Percentiles rank a stretch among this genome's conserved stretches.
phyloP scores from a whole-genome alignment of 2,113 vertebrate genomes.

The Hepsetus odoe region DNA sequence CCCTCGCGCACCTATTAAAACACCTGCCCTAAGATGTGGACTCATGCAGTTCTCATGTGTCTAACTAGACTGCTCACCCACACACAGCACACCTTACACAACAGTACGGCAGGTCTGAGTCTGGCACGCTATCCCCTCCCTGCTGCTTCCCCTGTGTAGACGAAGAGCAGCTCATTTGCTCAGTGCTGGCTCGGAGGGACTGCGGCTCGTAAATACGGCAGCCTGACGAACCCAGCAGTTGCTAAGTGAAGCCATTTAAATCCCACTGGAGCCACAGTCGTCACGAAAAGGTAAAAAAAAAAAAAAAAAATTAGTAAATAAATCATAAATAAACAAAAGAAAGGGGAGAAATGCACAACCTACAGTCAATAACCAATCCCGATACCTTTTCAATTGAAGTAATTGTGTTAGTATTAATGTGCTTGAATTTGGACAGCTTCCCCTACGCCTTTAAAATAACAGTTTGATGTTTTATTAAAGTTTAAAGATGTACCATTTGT shows the following conservation, averaged over 20 bases:
- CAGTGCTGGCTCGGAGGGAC: slow-evolving; percentile 25
- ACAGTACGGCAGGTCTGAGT: not conserved
- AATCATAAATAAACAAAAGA: not conserved
- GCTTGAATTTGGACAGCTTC: too few relatives aligned
- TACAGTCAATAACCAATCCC: too few relatives aligned
- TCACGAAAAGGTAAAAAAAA: not conserved
- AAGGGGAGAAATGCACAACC: too few relatives aligned
- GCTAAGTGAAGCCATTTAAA: slow-evolving; percentile 12
- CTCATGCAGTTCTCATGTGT: not conserved
- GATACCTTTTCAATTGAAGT: too few relatives aligned
- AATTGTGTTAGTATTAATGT: too few relatives aligned
- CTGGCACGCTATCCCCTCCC: slow-evolving; percentile 36
- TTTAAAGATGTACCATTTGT: too few relatives aligned
- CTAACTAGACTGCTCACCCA: slow-evolving; percentile 1
- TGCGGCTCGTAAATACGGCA: not conserved
- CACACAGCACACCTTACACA: slow-evolving; percentile 6
- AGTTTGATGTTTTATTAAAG: too few relatives aligned
- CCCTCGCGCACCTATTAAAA: slow-evolving; percentile 42
- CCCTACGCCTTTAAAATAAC: too few relatives aligned
- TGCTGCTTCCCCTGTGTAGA: not conserved
- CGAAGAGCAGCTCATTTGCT: not conserved
- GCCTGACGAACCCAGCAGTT: slow-evolving; percentile 7
- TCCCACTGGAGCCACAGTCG: not conserved
- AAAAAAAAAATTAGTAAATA: not conserved
- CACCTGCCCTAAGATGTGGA: slow-evolving; percentile 12